Evolutionary conservation across 2,797 vertebrate species (phyloP).

Genomic region (Anniella stebbinsi): DNA sequence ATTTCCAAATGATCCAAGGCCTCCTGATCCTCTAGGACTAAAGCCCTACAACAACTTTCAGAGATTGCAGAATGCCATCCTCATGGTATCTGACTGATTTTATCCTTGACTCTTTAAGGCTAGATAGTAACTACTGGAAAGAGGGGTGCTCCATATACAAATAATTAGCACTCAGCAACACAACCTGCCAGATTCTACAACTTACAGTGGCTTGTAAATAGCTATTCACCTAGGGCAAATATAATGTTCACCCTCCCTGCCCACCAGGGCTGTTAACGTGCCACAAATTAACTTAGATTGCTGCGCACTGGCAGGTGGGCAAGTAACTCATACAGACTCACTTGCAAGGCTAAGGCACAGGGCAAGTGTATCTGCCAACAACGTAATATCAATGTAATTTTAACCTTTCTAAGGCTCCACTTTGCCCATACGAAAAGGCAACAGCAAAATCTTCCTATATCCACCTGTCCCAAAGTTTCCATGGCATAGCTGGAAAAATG

Average conservation of each 20-base stretch:
- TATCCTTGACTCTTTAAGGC: background rate
- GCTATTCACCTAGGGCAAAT: background rate
- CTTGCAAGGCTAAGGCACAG: background rate
- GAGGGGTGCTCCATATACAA: background rate
- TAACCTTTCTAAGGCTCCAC: background rate
- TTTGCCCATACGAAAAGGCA: background rate
- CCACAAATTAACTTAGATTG: background rate
- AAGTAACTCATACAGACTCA: background rate
- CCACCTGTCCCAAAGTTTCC: background rate
- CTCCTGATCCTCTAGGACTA: background rate
- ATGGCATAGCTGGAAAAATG: background rate
- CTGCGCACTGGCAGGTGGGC: background rate
- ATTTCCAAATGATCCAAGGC: background rate
- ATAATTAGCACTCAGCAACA: background rate
- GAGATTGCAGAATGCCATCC: background rate
- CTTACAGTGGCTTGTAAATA: background rate
- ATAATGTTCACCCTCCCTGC: background rate
- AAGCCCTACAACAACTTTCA: background rate
- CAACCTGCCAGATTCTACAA: background rate
- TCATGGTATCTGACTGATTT: background rate
- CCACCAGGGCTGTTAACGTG: background rate
- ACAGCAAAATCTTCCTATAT: background rate
- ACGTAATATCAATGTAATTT: background rate
- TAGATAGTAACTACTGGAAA: background rate
- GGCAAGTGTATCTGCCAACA: background rate